Base-by-base conservation (phyloP, 1,140 invertebrate species). In the Fopius arisanus region DNA sequence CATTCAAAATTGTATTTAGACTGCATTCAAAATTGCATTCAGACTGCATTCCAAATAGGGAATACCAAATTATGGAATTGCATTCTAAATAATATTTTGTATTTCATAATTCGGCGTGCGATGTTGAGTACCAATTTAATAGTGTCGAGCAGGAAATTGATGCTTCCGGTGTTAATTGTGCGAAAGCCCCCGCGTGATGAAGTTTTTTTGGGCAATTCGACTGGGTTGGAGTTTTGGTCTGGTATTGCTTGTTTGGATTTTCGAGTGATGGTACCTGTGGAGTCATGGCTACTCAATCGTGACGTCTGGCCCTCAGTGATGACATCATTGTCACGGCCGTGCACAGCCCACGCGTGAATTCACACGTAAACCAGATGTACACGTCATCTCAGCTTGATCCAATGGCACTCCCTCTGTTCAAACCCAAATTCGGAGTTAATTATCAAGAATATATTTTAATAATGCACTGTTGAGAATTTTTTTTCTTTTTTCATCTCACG, bases 291-390 rank as follows among this genome's bases (percentile, higher is more conserved):
- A 65, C 29, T 31, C 14, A 65, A 31, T 14, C 62, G 28, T 65
- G 29, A 65, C 16, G 62, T 29, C 29, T 33, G 29, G 28, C 28
- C 29, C 23, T 10, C n/a, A 12, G 0, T n/a, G 16, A 65, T 65
- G 62, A 65, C 62, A 65, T 65, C 62, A 65, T 33, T 65, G 62
- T 65, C 62, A 65, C 29, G 62, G 62, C 29, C 62, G 29, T 65
- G 62, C 28, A n/a, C 62, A 31, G 23, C 54, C 54, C 54, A 59
- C 54, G 54, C 54, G 54, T 59, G 23, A 59, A 59, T 59, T 59
- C 54, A 59, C 7, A 59, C 4, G 26, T 23, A 59, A 28, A 10
- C 23, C 23, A 28, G 1, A 59, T 59, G 19, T 26, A 23, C 23
- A 59, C 54, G 54, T 59, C 54, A 59, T 59, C 26, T 59, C 14